phyloP scores from a whole-genome alignment of 1,140 invertebrate species.

The Platyscapa corneri region DNA sequence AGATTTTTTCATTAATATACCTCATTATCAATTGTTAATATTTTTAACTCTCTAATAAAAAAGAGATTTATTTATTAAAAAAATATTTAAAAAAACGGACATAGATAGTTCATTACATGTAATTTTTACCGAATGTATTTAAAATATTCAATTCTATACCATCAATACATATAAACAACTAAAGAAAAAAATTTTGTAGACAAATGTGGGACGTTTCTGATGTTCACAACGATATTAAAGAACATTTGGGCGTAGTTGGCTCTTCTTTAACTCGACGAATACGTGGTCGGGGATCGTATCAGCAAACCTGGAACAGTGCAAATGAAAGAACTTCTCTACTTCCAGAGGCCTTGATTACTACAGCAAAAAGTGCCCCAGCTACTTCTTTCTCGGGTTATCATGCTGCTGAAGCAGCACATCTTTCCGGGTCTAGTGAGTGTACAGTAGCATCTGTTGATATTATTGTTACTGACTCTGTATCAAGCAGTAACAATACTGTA shows the following conservation, averaged over 20 bases:
- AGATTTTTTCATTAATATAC: no score
- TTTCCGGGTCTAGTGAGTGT: conserved; percentile 55
- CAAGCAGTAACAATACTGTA: conserved; percentile 56
- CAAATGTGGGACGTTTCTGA: conserved; percentile 96
- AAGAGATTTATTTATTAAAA: no score
- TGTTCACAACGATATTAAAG: conserved; percentile 91
- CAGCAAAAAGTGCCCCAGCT: conserved; percentile 63
- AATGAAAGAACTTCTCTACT: conserved; percentile 70
- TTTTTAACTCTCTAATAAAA: no score
- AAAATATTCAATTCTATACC: no score
- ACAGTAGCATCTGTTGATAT: conserved; percentile 53
- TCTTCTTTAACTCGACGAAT: conserved; percentile 84
- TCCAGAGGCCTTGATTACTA: conserved; percentile 55
- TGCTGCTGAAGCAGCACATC: conserved; percentile 48
- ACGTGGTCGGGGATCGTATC: conserved; percentile 82
- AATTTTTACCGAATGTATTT: no score
- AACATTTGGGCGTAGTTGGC: conserved; percentile 92
- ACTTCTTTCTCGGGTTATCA: conserved; percentile 65
- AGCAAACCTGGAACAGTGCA: conserved; percentile 78
- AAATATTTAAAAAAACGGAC: no score
- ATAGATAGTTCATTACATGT: no score
- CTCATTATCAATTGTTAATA: no score
- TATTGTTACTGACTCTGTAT: conserved; percentile 49
- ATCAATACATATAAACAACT: not conserved
- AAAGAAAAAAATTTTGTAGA: conserved; percentile 30